Conservation (phyloP, 2,113 vertebrate genomes). For the Pleuronectes platessa region DNA sequence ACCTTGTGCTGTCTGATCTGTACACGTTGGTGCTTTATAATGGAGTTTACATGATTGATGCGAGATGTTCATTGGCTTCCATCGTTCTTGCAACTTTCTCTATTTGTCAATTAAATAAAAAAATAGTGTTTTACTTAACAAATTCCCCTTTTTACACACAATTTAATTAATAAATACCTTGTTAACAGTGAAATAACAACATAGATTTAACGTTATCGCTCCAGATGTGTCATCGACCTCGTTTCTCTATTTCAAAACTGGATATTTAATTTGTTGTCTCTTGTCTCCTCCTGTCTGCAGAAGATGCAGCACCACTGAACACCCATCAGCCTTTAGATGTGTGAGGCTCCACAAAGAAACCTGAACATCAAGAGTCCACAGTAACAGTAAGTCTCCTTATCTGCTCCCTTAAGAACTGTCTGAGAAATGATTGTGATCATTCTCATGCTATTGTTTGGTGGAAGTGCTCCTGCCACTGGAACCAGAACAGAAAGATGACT, state of each 20-base stretch:
- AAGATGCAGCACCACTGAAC: constrained; percentile 49
- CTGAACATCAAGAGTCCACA: constrained; percentile 48
- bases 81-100: too few species aligned
- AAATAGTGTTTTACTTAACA: too few species aligned
- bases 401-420: neutral
- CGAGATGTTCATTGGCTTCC: too few species aligned
- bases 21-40: too few species aligned
- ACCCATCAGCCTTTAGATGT: constrained; percentile 64
- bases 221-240: neutral
- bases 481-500: too few species aligned
- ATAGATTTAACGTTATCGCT: neutral
- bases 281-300: constrained; percentile 35
- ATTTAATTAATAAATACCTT: too few species aligned
- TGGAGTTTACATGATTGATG: too few species aligned
- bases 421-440: constrained; percentile 12
- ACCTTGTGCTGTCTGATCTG: neutral
- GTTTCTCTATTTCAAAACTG: neutral
- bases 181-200: neutral
- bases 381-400: constrained; percentile 57
- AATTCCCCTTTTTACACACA: too few species aligned
- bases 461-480: too few species aligned
- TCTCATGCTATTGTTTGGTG: neutral
- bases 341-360: constrained; percentile 47
- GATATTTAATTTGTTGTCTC: neutral
- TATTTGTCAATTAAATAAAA: too few species aligned